Percentiles rank a stretch among this genome's conserved stretches.
Conservation (phyloP, 1,140 invertebrate species). For the Drosophila chauvacae region DNA sequence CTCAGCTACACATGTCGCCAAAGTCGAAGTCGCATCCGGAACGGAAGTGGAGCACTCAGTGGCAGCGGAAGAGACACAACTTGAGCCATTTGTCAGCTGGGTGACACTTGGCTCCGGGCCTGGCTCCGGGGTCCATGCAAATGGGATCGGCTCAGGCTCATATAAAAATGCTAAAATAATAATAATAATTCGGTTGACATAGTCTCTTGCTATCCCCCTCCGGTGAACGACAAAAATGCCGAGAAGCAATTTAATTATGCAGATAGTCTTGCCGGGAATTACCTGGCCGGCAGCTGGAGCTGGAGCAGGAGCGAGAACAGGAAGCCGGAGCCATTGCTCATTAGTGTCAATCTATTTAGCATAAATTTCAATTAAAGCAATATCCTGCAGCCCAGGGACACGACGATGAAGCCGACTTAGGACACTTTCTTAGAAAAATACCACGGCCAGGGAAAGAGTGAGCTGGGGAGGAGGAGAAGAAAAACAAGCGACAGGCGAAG, state of each 20-base stretch:
- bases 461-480: neutral
- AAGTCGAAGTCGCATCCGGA: conserved; percentile 53
- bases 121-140: conserved; percentile 51
- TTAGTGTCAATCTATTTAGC: conserved; percentile 83
- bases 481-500: conserved; percentile 38
- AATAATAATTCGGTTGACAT: conserved; percentile 76
- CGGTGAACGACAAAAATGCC: conserved; percentile 10
- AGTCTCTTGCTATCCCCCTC: neutral
- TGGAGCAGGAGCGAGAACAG: conserved; percentile 6
- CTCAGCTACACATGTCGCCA: conserved; percentile 42
- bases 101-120: conserved; percentile 29
- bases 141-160: conserved; percentile 44
- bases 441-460: conserved; percentile 3
- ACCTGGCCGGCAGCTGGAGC: conserved; percentile 41
- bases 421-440: conserved; percentile 56
- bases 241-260: conserved; percentile 70
- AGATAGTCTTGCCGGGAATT: conserved; percentile 58
- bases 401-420: conserved; percentile 54
- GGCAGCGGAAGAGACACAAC: conserved; percentile 59
- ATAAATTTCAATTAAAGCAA: conserved; percentile 83
- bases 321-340: conserved; percentile 69
- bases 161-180: conserved; percentile 65
- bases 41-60: conserved; percentile 58
- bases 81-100: conserved; percentile 65
- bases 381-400: conserved; percentile 67